A percentile compares a stretch with the other conserved stretches of the same genome.
phyloP scores from a whole-genome alignment of 2,888 invertebrate genomes.

The Physocephala rufipes region DNA sequence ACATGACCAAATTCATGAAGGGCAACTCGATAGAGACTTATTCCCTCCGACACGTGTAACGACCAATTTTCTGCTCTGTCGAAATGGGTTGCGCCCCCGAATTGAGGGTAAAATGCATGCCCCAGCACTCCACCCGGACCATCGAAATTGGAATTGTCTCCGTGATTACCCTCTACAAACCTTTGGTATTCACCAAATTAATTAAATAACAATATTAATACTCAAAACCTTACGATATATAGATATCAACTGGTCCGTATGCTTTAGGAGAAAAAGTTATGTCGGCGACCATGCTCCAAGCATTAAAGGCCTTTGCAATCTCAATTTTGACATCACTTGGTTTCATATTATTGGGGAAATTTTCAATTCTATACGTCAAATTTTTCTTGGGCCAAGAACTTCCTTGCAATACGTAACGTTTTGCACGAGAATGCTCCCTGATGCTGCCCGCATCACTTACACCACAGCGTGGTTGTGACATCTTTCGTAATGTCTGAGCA shows the following conservation, averaged over 20 bases:
- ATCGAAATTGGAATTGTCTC: conserved; percentile 96
- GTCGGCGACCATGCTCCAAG: conserved; percentile 89
- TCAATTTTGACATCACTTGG: conserved; percentile 79
- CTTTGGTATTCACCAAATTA: conserved; percentile 45
- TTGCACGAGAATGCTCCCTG: conserved; percentile 77
- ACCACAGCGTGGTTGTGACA: conserved; percentile 90
- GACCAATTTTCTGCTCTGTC: conserved; percentile 96
- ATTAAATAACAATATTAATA: conserved; percentile 82
- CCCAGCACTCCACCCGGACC: conserved; percentile 94
- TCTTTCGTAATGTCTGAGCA: conserved; percentile 77
- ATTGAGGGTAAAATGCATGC: conserved; percentile 96
- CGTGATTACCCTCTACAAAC: conserved; percentile 91
- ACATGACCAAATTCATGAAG: conserved; percentile 99
- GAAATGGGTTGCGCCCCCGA: conserved; percentile 98
- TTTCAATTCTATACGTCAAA: conserved; percentile 88
- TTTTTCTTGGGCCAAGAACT: conserved; percentile 94
- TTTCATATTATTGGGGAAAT: conserved; percentile 81
- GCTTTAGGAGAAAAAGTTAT: conserved; percentile 80
- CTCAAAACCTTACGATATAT: no score
- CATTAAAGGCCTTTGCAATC: conserved; percentile 82
- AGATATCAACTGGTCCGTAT: conserved; percentile 71
- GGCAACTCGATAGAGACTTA: conserved; percentile 91
- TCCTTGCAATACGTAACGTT: conserved; percentile 93
- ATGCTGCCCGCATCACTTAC: conserved; percentile 89
- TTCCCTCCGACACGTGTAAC: conserved; percentile 82